Evolutionary conservation across 2,888 invertebrate species (phyloP).

Genomic region (Heliconius ethilla): DNA sequence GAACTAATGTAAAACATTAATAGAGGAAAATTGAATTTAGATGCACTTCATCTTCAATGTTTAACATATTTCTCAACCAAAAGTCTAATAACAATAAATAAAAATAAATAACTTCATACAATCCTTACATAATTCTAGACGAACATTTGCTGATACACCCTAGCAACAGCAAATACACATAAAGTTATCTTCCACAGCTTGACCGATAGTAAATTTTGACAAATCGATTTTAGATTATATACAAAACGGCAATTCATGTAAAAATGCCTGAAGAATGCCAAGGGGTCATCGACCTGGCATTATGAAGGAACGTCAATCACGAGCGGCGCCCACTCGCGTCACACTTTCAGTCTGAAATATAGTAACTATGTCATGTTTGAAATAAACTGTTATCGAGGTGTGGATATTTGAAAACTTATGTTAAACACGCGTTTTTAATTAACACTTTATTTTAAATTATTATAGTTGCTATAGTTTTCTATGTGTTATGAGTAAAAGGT

Average conservation of each 20-base stretch:
- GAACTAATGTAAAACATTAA: too few relatives aligned
- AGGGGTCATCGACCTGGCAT: constrained; percentile 40
- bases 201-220: constrained; percentile 42
- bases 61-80: not conserved
- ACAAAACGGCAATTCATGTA: constrained; percentile 37
- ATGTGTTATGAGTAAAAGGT: not conserved
- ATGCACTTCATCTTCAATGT: too few relatives aligned
- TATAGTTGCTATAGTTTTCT: not conserved
- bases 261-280: constrained; percentile 42
- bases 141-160: not conserved
- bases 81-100: not conserved
- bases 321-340: constrained; percentile 39
- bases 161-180: constrained; percentile 17
- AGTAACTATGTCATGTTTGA: constrained; percentile 10
- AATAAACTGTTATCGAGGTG: constrained; percentile 10
- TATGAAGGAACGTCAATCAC: constrained; percentile 44
- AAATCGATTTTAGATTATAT: constrained; percentile 41
- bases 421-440: not conserved
- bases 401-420: not conserved
- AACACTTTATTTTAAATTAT: not conserved
- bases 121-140: not conserved
- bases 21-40: too few relatives aligned
- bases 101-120: not conserved
- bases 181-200: constrained; percentile 23
- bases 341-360: constrained; percentile 15